Percentiles rank a stretch among this genome's conserved stretches.
Evolutionary conservation across 2,888 invertebrate genomes (phyloP).

Genomic region (Drosophila tanythrix): DNA sequence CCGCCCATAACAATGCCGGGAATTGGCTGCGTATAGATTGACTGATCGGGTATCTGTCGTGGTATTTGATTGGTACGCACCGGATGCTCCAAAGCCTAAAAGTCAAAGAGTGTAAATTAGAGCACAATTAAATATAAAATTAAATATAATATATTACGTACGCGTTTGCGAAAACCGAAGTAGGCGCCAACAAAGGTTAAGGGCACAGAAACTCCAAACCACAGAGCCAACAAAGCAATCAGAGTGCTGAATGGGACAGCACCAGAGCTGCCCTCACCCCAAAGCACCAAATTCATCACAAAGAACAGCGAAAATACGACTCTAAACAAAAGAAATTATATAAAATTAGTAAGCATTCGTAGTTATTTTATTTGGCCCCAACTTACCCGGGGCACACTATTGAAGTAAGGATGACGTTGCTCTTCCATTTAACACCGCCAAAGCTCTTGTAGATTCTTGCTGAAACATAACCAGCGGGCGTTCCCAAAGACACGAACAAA

Average conservation of each 20-base stretch:
- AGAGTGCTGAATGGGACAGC: conserved; percentile 98
- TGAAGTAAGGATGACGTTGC: conserved; percentile 97
- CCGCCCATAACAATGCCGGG: conserved; percentile 99
- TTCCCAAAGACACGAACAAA: conserved; percentile 97
- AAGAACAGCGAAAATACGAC: conserved; percentile 99
- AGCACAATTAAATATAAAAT: not conserved
- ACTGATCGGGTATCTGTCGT: conserved; percentile 98
- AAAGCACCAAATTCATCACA: conserved; percentile 97
- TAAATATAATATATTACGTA: conserved; percentile 85
- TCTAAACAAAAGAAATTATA: conserved; percentile 85
- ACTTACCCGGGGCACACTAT: conserved; percentile 98
- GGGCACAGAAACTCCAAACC: conserved; percentile 99
- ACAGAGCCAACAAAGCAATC: conserved; percentile 95
- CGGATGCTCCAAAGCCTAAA: conserved; percentile 96
- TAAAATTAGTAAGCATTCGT: conserved; percentile 10
- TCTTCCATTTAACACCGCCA: conserved; percentile 99
- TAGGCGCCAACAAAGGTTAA: conserved; percentile 99
- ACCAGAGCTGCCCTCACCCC: conserved; percentile 98
- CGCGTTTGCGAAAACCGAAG: conserved; percentile 98
- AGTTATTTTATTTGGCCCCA: not conserved
- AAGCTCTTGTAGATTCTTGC: conserved; percentile 99
- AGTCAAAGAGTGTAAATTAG: not conserved
- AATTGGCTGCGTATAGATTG: conserved; percentile 97
- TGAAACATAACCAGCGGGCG: conserved; percentile 98
- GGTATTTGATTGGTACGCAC: conserved; percentile 99